Conservation (phyloP, 2,797 vertebrate species). For the Onychomys leucogaster region DNA sequence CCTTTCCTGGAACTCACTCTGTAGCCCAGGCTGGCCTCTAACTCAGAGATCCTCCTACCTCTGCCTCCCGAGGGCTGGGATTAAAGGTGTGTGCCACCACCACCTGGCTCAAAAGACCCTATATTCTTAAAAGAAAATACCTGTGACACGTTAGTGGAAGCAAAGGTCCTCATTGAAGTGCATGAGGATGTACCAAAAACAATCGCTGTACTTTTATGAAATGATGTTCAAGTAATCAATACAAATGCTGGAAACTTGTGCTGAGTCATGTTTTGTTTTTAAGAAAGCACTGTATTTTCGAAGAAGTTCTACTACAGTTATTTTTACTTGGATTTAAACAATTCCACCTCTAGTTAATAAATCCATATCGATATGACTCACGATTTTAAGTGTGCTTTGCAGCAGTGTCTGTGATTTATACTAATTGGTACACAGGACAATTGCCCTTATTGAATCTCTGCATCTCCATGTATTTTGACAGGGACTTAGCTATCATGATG, state of each 20-base stretch:
- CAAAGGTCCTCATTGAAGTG: not conserved
- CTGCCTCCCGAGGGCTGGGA: no score
- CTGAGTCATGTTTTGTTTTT: not conserved
- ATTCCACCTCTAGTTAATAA: not conserved
- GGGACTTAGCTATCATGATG: not conserved
- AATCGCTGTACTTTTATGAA: not conserved
- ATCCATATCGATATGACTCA: not conserved
- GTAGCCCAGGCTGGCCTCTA: no score
- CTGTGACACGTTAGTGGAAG: not conserved
- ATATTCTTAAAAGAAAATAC: constrained; percentile 45
- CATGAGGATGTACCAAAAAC: not conserved
- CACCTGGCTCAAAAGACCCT: no score
- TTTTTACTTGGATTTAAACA: constrained; percentile 26
- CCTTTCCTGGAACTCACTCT: no score
- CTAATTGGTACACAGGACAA: not conserved
- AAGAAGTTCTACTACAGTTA: not conserved
- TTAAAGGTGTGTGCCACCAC: no score
- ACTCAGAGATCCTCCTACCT: no score
- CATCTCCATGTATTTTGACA: not conserved
- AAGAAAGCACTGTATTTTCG: not conserved
- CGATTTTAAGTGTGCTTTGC: not conserved
- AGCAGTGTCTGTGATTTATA: not conserved
- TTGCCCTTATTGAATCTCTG: not conserved
- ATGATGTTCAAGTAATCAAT: not conserved
- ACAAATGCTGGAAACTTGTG: not conserved